phyloP scores from a whole-genome alignment of 2,888 invertebrate genomes.

The Lymantria monacha region DNA sequence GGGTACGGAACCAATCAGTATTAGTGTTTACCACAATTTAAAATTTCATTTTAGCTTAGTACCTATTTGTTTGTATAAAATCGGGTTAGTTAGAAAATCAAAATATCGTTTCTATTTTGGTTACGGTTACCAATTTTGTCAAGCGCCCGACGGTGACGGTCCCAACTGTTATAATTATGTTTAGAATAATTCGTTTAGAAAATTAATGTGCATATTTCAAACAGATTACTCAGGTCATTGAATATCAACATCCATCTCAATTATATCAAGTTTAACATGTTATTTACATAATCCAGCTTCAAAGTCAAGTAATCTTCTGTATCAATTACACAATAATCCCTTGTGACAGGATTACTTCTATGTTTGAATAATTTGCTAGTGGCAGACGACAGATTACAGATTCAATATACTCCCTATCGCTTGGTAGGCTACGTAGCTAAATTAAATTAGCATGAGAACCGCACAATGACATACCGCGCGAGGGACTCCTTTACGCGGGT shows the following conservation, averaged over 20 bases:
- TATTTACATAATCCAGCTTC: constrained; percentile 15
- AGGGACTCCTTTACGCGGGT: constrained; percentile 34
- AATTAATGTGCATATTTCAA: neutral
- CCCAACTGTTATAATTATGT: neutral
- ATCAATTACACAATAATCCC: constrained; percentile 43
- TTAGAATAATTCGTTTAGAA: neutral
- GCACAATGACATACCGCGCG: constrained; percentile 46
- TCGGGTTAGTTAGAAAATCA: no score
- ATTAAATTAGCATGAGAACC: constrained; percentile 69
- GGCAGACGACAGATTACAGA: constrained; percentile 43
- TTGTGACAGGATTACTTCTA: constrained; percentile 23
- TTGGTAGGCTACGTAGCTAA: constrained; percentile 50
- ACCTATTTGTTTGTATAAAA: no score
- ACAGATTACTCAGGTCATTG: neutral
- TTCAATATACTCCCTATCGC: constrained; percentile 47
- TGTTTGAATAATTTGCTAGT: constrained; percentile 51
- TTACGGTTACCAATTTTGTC: no score
- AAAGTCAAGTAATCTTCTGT: constrained; percentile 29
- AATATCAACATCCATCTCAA: constrained; percentile 5
- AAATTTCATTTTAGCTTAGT: no score
- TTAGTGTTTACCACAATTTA: no score
- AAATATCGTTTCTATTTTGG: no score
- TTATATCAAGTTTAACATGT: constrained; percentile 19
- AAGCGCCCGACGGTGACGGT: neutral
- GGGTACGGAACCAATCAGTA: no score